Percentiles rank a stretch among this genome's conserved stretches.
Conservation (phyloP, 2,797 vertebrate genomes). For the Sebastes steindachneri region DNA sequence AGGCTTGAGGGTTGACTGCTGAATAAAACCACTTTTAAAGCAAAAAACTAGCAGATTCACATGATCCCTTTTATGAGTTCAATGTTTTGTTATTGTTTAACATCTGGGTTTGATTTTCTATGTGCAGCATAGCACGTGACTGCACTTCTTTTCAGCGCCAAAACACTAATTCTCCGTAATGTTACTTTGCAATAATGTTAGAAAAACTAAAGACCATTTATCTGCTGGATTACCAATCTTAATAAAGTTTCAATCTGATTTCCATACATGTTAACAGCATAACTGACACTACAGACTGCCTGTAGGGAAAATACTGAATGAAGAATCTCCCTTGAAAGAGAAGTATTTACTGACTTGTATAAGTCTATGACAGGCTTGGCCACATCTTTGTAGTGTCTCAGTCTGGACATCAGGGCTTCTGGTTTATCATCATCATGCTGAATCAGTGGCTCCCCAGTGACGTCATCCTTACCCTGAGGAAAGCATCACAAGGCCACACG, state of each 20-base stretch:
- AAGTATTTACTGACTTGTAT: slow-evolving; percentile 88
- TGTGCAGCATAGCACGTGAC: background rate
- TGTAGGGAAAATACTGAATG: background rate
- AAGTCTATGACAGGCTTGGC: slow-evolving; percentile 94
- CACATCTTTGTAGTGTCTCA: slow-evolving; percentile 95
- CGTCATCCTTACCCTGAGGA: slow-evolving; percentile 89
- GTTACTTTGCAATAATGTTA: background rate
- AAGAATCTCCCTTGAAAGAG: background rate
- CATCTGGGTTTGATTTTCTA: too few relatives aligned
- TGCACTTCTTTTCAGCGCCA: background rate
- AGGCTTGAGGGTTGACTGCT: too few relatives aligned
- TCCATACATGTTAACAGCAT: background rate
- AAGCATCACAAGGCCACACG: slow-evolving; percentile 30
- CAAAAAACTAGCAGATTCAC: background rate
- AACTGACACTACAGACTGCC: background rate
- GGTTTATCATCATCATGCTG: slow-evolving; percentile 93
- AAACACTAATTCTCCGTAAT: background rate
- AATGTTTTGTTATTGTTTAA: too few relatives aligned
- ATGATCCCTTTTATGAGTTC: background rate
- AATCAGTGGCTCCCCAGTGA: slow-evolving; percentile 90
- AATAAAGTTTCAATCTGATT: background rate
- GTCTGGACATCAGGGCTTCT: slow-evolving; percentile 88
- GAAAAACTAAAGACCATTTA: background rate
- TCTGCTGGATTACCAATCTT: background rate
- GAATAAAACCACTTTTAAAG: too few relatives aligned